Evolutionary conservation across 2,888 invertebrate genomes (phyloP).

Genomic region (Amphipoea lucens): DNA sequence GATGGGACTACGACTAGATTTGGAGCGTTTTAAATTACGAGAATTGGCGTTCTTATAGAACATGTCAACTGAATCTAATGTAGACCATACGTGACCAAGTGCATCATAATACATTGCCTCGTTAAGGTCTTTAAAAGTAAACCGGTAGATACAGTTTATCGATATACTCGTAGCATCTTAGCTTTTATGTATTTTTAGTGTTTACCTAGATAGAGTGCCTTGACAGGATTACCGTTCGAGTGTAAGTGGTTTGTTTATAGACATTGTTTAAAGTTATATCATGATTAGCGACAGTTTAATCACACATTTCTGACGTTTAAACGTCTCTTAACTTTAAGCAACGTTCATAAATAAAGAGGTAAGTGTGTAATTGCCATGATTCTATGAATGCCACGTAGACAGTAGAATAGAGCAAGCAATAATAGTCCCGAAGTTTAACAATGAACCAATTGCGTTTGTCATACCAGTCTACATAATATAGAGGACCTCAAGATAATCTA

Average conservation of each 20-base stretch:
- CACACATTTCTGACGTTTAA: too few relatives aligned
- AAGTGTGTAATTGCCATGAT: background rate
- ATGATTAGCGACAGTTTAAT: background rate
- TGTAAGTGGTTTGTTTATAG: too few relatives aligned
- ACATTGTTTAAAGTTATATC: too few relatives aligned
- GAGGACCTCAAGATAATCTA: background rate
- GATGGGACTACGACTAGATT: too few relatives aligned
- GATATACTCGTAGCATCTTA: background rate
- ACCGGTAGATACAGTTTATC: background rate
- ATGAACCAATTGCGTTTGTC: background rate
- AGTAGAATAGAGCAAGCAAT: background rate
- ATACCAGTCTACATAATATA: background rate
- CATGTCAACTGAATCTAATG: background rate
- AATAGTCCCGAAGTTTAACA: background rate
- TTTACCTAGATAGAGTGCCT: background rate
- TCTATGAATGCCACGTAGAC: background rate
- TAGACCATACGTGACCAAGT: background rate
- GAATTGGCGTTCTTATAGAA: background rate
- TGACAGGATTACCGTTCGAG: background rate
- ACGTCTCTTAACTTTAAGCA: too few relatives aligned
- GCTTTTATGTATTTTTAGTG: background rate
- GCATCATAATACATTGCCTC: background rate
- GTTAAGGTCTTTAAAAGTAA: background rate
- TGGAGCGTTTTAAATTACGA: too few relatives aligned
- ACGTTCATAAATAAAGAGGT: too few relatives aligned